A percentile compares a stretch with the other conserved stretches of the same genome.
Evolutionary conservation across 2,797 vertebrate species (phyloP).

Genomic region (Picus viridis): DNA sequence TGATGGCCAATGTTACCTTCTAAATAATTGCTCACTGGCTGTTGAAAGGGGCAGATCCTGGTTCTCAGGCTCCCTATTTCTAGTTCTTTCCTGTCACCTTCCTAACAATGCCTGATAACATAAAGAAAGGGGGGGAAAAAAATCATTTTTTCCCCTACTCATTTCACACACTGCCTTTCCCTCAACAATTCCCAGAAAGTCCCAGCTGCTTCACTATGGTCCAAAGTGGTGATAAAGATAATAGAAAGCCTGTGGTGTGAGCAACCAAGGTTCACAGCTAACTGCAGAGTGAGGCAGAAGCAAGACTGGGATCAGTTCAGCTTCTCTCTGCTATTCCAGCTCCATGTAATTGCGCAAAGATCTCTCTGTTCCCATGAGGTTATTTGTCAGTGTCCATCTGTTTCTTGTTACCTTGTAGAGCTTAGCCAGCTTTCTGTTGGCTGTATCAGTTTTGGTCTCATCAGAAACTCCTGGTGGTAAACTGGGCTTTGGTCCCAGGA

Average conservation of each 20-base stretch:
- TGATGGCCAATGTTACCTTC: neutral
- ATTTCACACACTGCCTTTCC: neutral
- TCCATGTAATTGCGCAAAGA: neutral
- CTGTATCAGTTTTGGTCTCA: conserved; percentile 84
- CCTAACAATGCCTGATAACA: neutral
- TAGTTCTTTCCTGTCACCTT: neutral
- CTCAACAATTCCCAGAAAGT: neutral
- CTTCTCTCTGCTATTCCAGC: neutral
- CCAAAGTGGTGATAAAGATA: neutral
- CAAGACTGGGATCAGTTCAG: neutral
- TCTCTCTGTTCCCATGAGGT: neutral
- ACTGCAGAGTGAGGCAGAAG: neutral
- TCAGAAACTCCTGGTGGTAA: conserved; percentile 84
- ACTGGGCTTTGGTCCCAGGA: conserved; percentile 91
- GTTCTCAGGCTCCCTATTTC: neutral
- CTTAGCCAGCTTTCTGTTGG: conserved; percentile 93
- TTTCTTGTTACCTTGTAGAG: conserved; percentile 90
- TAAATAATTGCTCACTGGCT: neutral
- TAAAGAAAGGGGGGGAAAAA: neutral
- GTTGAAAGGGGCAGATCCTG: neutral
- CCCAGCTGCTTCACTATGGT: neutral
- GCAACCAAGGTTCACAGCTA: neutral
- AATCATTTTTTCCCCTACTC: neutral
- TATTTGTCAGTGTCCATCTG: neutral
- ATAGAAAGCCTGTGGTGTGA: neutral